Conservation (phyloP, 2,888 invertebrate species). For the Palloptera scutellata region DNA sequence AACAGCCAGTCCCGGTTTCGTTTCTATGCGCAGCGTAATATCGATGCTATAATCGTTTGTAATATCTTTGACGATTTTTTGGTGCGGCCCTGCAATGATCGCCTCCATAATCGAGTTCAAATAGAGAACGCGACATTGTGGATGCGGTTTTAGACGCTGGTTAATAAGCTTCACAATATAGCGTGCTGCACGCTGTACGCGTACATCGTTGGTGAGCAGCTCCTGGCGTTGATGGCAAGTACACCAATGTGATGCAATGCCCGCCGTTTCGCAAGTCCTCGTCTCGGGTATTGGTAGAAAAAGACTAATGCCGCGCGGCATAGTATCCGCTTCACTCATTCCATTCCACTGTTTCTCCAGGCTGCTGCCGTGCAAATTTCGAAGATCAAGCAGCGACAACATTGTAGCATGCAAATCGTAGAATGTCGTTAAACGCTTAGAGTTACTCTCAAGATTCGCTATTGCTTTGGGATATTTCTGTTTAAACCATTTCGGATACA, state of each 20-base stretch:
- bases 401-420: constrained; percentile 86
- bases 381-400: constrained; percentile 70
- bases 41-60: constrained; percentile 57
- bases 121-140: constrained; percentile 72
- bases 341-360: constrained; percentile 60
- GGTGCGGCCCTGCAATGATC: constrained; percentile 67
- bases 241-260: constrained; percentile 86
- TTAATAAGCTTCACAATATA: constrained; percentile 75
- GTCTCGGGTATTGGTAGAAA: constrained; percentile 76
- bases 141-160: constrained; percentile 68
- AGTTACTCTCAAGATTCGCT: constrained; percentile 73
- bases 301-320: constrained; percentile 75
- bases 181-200: constrained; percentile 69
- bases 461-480: constrained; percentile 70
- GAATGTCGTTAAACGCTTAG: constrained; percentile 78
- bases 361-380: constrained; percentile 64
- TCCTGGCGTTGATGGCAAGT: constrained; percentile 78
- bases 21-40: constrained; percentile 64
- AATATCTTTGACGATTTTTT: constrained; percentile 57
- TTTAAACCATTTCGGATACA: constrained; percentile 78
- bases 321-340: constrained; percentile 56
- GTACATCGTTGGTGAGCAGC: constrained; percentile 66
- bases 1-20: constrained; percentile 66
- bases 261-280: constrained; percentile 80
- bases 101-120: constrained; percentile 73